Evolutionary conservation across 1,140 invertebrate genomes (phyloP), one percentile per base, ranked within the genome.

Genomic region (Pseudachorutes palmiensis): DNA sequence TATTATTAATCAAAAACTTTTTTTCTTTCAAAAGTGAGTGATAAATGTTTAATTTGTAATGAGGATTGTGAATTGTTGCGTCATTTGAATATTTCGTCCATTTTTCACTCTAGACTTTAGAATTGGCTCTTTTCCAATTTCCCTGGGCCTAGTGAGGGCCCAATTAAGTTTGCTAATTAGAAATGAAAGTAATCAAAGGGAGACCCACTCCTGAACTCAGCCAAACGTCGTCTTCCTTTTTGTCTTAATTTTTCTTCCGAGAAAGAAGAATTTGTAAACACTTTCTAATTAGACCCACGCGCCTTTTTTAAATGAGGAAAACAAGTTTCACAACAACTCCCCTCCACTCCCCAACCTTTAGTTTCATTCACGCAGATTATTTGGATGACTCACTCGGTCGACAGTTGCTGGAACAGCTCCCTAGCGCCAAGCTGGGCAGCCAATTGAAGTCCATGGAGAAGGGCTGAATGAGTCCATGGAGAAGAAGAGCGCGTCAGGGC

Each of bases 371-470:
- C 36, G 5, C 19, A 9, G 5, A 41, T 5, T 5, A 41, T 5
- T 41, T 41, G n/a, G 55, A 16, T 19, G 19, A 55, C 69, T 63
- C 62, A 70, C 69, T 64, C 32, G 26, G 63, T n/a, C 2, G 65
- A 63, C 58, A 70, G 65, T 60, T 70, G 33, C 45, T 61, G 30
- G 28, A 70, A 70, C n/a, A 70, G 69, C 32, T 70, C 48, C 22
- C 67, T 57, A 51, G 65, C 58, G 30, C 65, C 65, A 22, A 70
- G 65, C 48, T 70, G 32, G 24, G 29, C 64, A n/a, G 65, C 69
- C 26, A 68, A 57, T 65, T 65, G 48, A 9, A 57, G 62, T 48
- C 60, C 66, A 31, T 67, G 62, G 31, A 64, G 22, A 32, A 70
- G 60, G 24, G 66, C 66, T 45, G 64, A 19, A 12, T 59, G 30